A percentile compares a stretch with the other conserved stretches of the same genome.
These are phyloP conservation scores for Pelvicachromis taeniatus DNA, from an alignment of 2,113 vertebrate genomes.

Conservation along the genomic window DNA sequence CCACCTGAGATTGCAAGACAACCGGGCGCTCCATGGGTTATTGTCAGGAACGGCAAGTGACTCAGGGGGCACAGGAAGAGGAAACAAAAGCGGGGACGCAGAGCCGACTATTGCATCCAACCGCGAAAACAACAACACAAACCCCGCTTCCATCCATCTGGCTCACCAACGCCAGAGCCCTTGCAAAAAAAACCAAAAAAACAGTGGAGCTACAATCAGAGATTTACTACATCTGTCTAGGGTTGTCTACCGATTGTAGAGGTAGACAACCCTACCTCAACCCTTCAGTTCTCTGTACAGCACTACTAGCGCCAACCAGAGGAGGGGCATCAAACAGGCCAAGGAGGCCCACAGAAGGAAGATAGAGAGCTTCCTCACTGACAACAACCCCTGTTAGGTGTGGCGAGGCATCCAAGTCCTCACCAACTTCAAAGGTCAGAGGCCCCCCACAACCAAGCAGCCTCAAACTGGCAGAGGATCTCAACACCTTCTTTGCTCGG, in stretches of 20 bases:
- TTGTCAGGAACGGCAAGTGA: not conserved
- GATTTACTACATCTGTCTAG: not conserved
- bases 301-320: too few species aligned
- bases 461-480: too few species aligned
- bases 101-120: fast-evolving
- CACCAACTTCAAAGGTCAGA: too few species aligned
- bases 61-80: not conserved
- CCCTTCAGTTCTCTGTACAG: too few species aligned
- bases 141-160: not conserved
- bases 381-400: too few species aligned
- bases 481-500: too few species aligned
- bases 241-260: not conserved
- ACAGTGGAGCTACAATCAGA: not conserved
- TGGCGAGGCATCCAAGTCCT: too few species aligned
- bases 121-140: not conserved
- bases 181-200: not conserved
- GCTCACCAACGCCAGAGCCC: not conserved
- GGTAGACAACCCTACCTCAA: too few species aligned
- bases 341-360: too few species aligned
- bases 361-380: too few species aligned
- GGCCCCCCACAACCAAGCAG: too few species aligned
- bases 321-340: too few species aligned
- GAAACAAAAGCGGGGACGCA: not conserved
- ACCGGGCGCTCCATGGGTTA: not conserved
- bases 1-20: not conserved